Conservation (phyloP, 2,797 vertebrate genomes). For the Eutrigla gurnardus region DNA sequence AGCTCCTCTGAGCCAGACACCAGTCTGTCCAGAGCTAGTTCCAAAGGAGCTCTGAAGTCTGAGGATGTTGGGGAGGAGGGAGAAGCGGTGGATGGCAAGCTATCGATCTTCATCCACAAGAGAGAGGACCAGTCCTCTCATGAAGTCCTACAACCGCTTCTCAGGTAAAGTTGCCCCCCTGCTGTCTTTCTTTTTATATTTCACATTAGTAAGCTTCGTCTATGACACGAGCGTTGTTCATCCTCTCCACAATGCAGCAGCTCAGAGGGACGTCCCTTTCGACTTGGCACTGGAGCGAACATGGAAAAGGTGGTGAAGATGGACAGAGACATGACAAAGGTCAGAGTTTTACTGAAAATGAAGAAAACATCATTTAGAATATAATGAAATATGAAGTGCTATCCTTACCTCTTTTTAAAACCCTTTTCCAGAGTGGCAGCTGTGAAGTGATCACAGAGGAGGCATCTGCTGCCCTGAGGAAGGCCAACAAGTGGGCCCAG, state of each 20-base stretch:
- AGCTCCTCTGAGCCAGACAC: conserved; percentile 96
- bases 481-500: conserved; percentile 98
- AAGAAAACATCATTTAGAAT: neutral
- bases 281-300: conserved; percentile 97
- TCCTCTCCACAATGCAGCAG: conserved; percentile 84
- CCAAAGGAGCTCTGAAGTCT: conserved; percentile 93
- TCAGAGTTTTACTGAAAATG: conserved; percentile 54
- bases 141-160: conserved; percentile 96
- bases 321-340: conserved; percentile 99
- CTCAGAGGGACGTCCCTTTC: conserved; percentile 97
- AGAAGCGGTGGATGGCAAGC: conserved; percentile 97
- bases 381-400: neutral
- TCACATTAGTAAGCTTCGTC: neutral
- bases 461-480: conserved; percentile 92
- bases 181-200: conserved; percentile 1
- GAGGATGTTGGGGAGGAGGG: conserved; percentile 95
- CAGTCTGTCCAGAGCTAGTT: conserved; percentile 89
- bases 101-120: conserved; percentile 99
- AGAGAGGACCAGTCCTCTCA: conserved; percentile 98
- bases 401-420: conserved; percentile 20
- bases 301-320: conserved; percentile 99
- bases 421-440: conserved; percentile 88
- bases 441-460: conserved; percentile 99
- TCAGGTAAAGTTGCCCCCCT: conserved; percentile 85
- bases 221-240: conserved; percentile 37